These are phyloP conservation scores for Ornithoptera priamus DNA, from an alignment of 2,888 invertebrate species.

Conservation along the genomic window DNA sequence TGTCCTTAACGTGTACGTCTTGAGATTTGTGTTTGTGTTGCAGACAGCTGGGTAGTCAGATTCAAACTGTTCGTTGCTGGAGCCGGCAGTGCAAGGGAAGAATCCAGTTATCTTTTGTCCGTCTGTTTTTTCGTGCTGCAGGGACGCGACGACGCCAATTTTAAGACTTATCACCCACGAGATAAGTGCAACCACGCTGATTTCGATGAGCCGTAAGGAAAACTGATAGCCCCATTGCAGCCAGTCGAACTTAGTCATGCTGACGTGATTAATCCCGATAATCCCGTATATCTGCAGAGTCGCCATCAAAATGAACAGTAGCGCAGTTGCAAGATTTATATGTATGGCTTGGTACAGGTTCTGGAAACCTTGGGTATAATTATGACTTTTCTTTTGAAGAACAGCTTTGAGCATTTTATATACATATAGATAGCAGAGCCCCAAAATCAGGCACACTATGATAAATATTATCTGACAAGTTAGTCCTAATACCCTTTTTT, in stretches of 20 bases:
- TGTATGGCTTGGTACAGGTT: slow-evolving; percentile 93
- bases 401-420: slow-evolving; percentile 88
- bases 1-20: slow-evolving; percentile 89
- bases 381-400: slow-evolving; percentile 87
- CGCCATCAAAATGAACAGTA: slow-evolving; percentile 91
- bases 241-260: slow-evolving; percentile 88
- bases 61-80: slow-evolving; percentile 91
- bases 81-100: slow-evolving; percentile 90
- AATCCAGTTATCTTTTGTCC: slow-evolving; percentile 85
- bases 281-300: slow-evolving; percentile 90
- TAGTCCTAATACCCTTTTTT: slow-evolving; percentile 83
- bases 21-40: slow-evolving; percentile 90
- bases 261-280: slow-evolving; percentile 74
- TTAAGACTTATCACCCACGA: slow-evolving; percentile 92
- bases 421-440: slow-evolving; percentile 91
- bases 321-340: slow-evolving; percentile 91
- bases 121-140: slow-evolving; percentile 87
- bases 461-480: slow-evolving; percentile 93
- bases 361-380: slow-evolving; percentile 88
- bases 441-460: slow-evolving; percentile 90
- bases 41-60: slow-evolving; percentile 92
- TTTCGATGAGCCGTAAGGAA: slow-evolving; percentile 90
- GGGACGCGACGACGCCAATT: slow-evolving; percentile 74
- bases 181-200: slow-evolving; percentile 91
- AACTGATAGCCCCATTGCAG: slow-evolving; percentile 95